phyloP scores from a whole-genome alignment of 1,140 invertebrate genomes.

The Heliconius hewitsoni region DNA sequence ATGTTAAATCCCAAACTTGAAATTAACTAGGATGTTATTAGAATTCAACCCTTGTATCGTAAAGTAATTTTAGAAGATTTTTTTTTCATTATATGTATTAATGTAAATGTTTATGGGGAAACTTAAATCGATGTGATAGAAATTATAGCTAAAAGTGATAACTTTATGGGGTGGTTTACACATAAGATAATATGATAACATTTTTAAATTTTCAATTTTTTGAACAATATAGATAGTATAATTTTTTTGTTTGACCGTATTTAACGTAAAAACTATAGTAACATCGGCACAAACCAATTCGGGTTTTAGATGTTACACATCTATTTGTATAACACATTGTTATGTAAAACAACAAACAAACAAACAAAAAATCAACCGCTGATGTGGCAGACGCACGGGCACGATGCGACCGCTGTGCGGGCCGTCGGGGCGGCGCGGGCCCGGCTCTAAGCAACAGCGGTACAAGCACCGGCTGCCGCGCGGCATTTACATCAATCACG shows the following conservation, averaged over 20 bases:
- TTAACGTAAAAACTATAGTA: too few relatives aligned
- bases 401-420: slow-evolving; percentile 87
- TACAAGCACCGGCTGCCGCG: slow-evolving; percentile 96
- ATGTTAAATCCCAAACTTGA: neutral
- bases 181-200: slow-evolving; percentile 36
- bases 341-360: too few relatives aligned
- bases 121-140: neutral
- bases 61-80: neutral
- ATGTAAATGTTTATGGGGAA: neutral
- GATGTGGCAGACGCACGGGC: slow-evolving; percentile 86
- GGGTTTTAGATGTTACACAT: too few relatives aligned
- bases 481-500: slow-evolving; percentile 98
- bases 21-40: neutral
- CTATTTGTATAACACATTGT: too few relatives aligned
- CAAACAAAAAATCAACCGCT: slow-evolving; percentile 30
- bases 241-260: too few relatives aligned
- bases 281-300: too few relatives aligned
- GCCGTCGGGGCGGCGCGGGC: slow-evolving; percentile 80
- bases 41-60: neutral
- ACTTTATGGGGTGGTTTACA: slow-evolving; percentile 47
- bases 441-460: slow-evolving; percentile 84
- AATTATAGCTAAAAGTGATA: neutral
- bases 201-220: too few relatives aligned
- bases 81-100: neutral
- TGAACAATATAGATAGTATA: too few relatives aligned